Evolutionary conservation across 1,140 invertebrate species (phyloP), one percentile per base, ranked within the genome.

Genomic region (Aphidius gifuensis): DNA sequence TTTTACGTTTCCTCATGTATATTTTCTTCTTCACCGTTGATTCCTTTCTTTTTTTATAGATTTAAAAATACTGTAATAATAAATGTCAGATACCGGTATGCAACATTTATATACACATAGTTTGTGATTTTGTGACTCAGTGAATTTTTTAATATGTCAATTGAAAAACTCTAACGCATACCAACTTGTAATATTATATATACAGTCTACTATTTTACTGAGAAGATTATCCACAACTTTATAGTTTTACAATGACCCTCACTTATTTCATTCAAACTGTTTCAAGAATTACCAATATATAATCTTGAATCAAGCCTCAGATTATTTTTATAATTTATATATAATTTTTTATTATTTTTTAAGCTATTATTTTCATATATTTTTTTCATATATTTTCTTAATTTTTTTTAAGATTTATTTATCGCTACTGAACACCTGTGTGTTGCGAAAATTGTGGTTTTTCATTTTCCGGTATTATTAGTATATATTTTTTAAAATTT

Each of bases 161-260:
- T 58, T 32, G 23, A 3, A 32, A 32, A 32, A 4, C 47, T 62
- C 54, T 9, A 23, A 42, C 47, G 4, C 9, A 54, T 49, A 32
- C 23, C 23, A 32, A 32, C 2, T 32, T 32, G 1, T 4, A 32
- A 32, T 32, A 23, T 23, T 23, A 23, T 23, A 3, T 23, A 4
- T 61, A 45, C 39, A 42, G 50, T 42, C 32, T 53, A 53, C 50
- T 11, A 53, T 42, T 50, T 54, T 39, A 4, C 8, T 50, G 43
- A 61, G 51, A 9, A 61, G 51, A 9, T 61, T 55, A 61, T 61
- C 59, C 59, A 61, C 40, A 40, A 54, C 9, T 61, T 61, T 61
- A 61, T 54, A 54, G 59, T 61, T 61, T 54, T 54, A 54, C 50
- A 32, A 61, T 38, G 43, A 32, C 23, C 44, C 39, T 39, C n/a